Evolutionary conservation across 2,113 vertebrate genomes (phyloP), one percentile per base, ranked within the genome.

Genomic region (Odontesthes bonariensis): DNA sequence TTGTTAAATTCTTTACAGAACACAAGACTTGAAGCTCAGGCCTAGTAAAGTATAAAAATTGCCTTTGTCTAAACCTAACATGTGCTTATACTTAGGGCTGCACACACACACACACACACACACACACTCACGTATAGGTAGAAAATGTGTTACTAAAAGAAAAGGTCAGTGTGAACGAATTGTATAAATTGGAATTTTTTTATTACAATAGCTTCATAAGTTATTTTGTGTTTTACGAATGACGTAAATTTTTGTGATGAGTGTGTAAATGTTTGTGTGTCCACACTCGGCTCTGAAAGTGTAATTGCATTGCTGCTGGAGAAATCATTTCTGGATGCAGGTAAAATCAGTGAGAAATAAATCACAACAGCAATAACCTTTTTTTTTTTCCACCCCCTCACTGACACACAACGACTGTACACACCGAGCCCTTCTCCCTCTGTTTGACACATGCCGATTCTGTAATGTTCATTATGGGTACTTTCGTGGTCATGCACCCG

Each of bases 91-190:
- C 81, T 74, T 54, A 55, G 60, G 44, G 14, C 16, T 38, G n/a
- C 20, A 61, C 8, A 14, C 13, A 51, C 46, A 32, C 27, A 40
- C 20, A 23, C 32, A 77, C 64, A 75, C 82, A 73, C 54, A 56
- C 44, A 42, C 42, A 33, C 32, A 67, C 59, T 55, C 31, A 42
- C 27, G 51, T 22, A 75, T 12, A 69, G 62, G 46, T n/a, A 82
- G 42, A 88, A 80, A 83, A 51, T 66, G 14, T 73, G 53, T 61
- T 75, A 83, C 75, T 83, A 81, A 35, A 60, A 57, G 49, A 65
- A 82, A 87, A 86, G 81, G 85, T 87, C 85, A 87, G 33, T 5
- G 52, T 46, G 56, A 73, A 84, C 62, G 54, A 70, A 79, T 68
- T 33, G 61, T 69, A 53, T 63, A 51, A 63, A 40, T 72, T 52